Conservation (phyloP, 2,888 invertebrate genomes). For the Machimus atricapillus region DNA sequence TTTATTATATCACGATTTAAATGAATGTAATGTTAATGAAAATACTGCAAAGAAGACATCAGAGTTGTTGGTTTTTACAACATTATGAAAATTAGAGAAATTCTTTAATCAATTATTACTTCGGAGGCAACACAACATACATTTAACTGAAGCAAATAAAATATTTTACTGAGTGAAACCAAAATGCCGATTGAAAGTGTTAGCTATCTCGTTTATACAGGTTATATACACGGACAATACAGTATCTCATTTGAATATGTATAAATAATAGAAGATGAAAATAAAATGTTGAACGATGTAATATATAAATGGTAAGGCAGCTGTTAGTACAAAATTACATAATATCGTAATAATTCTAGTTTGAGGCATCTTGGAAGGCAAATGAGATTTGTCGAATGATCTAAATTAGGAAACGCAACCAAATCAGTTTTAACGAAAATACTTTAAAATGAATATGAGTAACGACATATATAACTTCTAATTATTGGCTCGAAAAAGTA, state of each 20-base stretch:
- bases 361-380: conserved; percentile 28
- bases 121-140: conserved; percentile 41
- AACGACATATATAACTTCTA: conserved; percentile 33
- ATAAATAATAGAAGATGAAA: not conserved
- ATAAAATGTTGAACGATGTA: not conserved
- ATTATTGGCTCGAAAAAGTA: conserved; percentile 17
- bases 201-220: not conserved
- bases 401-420: conserved; percentile 21
- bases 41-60: conserved; percentile 45
- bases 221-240: conserved; percentile 25
- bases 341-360: conserved; percentile 32
- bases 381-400: conserved; percentile 18
- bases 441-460: conserved; percentile 10
- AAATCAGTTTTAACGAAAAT: conserved; percentile 8
- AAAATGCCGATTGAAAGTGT: not conserved
- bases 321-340: conserved; percentile 17
- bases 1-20: not conserved
- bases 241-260: not conserved
- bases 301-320: conserved; percentile 7
- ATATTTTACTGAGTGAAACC: not conserved
- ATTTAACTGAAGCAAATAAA: conserved; percentile 16
- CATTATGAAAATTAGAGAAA: not conserved
- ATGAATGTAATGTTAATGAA: not conserved
- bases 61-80: conserved; percentile 36
- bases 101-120: not conserved